These are phyloP conservation scores for Scopus umbretta DNA, from an alignment of 2,113 vertebrate species.

Conservation along the genomic window DNA sequence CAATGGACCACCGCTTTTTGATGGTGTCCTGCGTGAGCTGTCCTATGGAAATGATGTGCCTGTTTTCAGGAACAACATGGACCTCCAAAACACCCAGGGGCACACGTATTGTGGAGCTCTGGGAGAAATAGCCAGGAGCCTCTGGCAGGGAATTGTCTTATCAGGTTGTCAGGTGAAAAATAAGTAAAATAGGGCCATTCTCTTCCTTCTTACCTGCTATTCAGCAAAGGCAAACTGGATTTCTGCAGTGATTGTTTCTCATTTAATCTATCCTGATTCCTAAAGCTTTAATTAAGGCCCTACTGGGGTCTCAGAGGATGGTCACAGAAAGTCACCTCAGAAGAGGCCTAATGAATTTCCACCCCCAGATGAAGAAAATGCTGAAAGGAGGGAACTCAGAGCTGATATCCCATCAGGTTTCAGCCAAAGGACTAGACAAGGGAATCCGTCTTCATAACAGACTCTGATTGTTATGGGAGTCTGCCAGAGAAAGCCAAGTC, in stretches of 20 bases:
- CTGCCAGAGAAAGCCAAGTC: neutral
- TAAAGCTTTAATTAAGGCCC: neutral
- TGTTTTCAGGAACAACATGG: neutral
- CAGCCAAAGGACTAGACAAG: neutral
- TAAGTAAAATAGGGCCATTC: neutral
- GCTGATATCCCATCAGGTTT: neutral
- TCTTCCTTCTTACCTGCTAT: neutral
- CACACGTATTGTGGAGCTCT: accelerated
- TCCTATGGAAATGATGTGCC: neutral
- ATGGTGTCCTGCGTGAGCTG: neutral
- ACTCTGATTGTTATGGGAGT: neutral
- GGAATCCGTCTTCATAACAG: neutral
- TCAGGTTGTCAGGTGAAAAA: neutral
- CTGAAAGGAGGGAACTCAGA: neutral
- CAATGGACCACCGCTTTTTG: neutral
- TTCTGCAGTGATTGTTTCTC: neutral
- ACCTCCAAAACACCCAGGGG: neutral
- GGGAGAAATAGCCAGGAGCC: neutral
- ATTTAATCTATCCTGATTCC: neutral
- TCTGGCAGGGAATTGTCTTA: neutral
- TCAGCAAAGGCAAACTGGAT: neutral
- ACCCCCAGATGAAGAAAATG: neutral
- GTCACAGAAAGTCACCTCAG: neutral
- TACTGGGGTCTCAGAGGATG: neutral
- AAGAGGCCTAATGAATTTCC: neutral